A percentile compares a stretch with the other conserved stretches of the same genome.
Conservation (phyloP, 1,140 invertebrate genomes). For the Papilio helenus region DNA sequence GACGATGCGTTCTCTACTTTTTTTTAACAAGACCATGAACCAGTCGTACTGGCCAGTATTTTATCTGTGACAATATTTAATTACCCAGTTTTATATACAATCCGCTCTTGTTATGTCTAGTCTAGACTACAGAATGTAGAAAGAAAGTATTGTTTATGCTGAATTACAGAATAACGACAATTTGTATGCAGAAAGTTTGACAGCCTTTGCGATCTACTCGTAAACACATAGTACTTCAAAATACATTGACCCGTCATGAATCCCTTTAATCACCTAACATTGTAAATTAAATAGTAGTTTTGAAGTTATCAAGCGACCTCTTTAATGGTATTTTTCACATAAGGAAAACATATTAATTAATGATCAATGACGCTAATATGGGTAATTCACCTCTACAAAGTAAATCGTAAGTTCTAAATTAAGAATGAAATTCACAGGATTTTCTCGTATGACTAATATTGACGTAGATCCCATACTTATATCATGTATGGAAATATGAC, state of each 20-base stretch:
- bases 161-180: no score
- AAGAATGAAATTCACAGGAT: neutral
- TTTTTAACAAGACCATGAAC: neutral
- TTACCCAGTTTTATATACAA: constrained; percentile 4
- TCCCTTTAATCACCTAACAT: neutral
- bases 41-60: constrained; percentile 2
- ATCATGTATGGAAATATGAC: neutral
- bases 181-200: no score
- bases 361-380: neutral
- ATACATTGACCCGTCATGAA: neutral
- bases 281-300: neutral
- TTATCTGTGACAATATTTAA: constrained; percentile 27
- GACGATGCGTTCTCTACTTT: constrained; percentile 6
- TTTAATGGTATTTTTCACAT: neutral
- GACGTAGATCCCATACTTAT: neutral
- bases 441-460: constrained; percentile 11
- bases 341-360: neutral
- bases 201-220: no score
- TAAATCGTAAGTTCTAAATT: neutral
- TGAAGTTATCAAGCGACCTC: neutral
- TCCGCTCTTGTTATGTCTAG: constrained; percentile 6
- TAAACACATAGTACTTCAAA: neutral
- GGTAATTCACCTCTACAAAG: neutral
- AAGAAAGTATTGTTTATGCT: constrained; percentile 16
- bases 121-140: neutral